phyloP scores from a whole-genome alignment of 1,140 invertebrate species.

The Zaprionus vittiger region DNA sequence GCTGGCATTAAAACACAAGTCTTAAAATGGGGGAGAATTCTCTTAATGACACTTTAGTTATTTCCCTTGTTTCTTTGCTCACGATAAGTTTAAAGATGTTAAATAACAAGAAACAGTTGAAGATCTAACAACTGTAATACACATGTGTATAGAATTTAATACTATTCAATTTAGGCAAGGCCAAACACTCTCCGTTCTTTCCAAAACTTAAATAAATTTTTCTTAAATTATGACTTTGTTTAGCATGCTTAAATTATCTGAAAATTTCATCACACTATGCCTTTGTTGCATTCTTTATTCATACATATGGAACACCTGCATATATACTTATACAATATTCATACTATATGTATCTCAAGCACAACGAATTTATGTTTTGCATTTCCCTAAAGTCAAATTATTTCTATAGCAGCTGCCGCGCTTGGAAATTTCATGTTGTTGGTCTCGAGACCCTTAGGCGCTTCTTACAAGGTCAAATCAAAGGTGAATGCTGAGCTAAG shows the following conservation, averaged over 20 bases:
- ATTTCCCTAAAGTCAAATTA: constrained; percentile 16
- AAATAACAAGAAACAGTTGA: too few species aligned
- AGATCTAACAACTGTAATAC: too few species aligned
- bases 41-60: background rate
- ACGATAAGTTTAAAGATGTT: too few species aligned
- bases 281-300: background rate
- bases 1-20: constrained; percentile 14
- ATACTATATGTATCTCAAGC: constrained; percentile 2
- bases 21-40: background rate
- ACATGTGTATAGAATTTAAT: too few species aligned
- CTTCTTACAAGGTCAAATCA: constrained; percentile 33
- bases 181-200: background rate
- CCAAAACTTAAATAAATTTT: too few species aligned
- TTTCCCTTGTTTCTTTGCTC: too few species aligned
- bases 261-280: background rate
- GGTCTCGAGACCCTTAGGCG: background rate
- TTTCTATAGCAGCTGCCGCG: constrained; percentile 1
- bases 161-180: too few species aligned
- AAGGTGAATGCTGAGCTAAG: constrained; percentile 21
- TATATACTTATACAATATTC: background rate
- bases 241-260: background rate
- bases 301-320: background rate
- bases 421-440: background rate
- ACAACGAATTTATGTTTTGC: constrained; percentile 16
- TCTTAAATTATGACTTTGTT: background rate